Evolutionary conservation across 2,113 vertebrate species (phyloP), one percentile per base, ranked within the genome.

Genomic region (Salvelinus fontinalis): DNA sequence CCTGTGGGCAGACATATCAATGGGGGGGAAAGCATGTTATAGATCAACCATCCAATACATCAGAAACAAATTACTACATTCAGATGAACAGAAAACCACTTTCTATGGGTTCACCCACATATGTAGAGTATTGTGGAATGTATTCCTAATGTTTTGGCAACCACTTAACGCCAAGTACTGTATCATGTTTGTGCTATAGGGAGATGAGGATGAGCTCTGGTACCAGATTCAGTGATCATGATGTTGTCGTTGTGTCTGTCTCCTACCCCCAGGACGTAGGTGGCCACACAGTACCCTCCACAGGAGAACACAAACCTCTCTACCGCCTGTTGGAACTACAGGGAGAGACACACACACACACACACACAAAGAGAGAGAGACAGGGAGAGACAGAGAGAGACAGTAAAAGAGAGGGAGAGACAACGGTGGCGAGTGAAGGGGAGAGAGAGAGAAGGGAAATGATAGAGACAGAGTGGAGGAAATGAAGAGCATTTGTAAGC

Each of bases 191-290:
- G n/a, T n/a, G 59, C 68, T 18, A 3, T 22, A 24, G 13, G 27
- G 11, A 49, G 12, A 51, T 49, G 54, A 69, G 5, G 9, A 29
- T 9, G 65, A 60, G 11, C 13, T 3, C 7, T 57, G 11, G 90
- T 86, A 99, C 98, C 98, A 75, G 96, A 93, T 82, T 99, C 97
- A n/a, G 98, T 99, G 91, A 99, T 96, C 98, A 99, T 99, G 86
- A 99, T 99, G 91, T 99, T 99, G 92, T 99, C 97, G 3, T 99
- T 99, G 90, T 99, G 98, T 13, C 98, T 95, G 90, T 99, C 98
- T 2, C 98, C 97, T 49, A 99, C 99, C n/a, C 98, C 98, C 86
- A 99, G 95, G 67, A 99, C 97, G 67, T 97, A 99, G 2, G 98
- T 99, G 48, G 98, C 98, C 83, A 99, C 97, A 22, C 97, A 99